Conservation (phyloP, 2,113 vertebrate genomes). For the Puffinus mauretanicus region DNA sequence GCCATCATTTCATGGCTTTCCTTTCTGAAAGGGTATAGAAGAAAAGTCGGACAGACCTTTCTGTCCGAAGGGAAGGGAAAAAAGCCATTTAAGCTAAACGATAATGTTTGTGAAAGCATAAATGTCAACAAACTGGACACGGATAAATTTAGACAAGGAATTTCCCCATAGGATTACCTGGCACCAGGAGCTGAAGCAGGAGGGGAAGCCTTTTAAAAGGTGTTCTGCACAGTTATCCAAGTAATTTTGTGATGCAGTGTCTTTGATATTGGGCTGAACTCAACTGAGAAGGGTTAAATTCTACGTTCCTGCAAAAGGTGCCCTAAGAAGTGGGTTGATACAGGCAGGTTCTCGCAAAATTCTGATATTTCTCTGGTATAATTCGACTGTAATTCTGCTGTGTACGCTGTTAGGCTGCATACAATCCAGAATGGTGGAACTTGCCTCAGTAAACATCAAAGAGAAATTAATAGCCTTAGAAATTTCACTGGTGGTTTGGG, state of each 20-base stretch:
- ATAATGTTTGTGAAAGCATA: background rate
- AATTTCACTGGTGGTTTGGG: background rate
- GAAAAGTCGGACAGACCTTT: background rate
- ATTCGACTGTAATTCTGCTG: background rate
- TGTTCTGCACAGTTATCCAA: background rate
- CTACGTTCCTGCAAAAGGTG: background rate
- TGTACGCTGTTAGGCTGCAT: background rate
- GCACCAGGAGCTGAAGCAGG: background rate
- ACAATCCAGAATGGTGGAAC: background rate
- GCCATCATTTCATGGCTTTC: background rate
- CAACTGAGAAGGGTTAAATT: background rate
- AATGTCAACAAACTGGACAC: background rate
- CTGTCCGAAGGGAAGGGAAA: background rate
- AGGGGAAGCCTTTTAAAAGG: background rate
- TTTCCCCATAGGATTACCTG: background rate
- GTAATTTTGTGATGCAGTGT: background rate
- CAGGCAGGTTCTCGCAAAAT: background rate
- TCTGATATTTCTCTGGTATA: background rate
- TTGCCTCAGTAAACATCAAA: background rate
- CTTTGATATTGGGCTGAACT: background rate
- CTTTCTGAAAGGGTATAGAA: background rate
- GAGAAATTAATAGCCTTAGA: background rate
- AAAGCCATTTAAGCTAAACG: background rate
- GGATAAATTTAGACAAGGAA: background rate
- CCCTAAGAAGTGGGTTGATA: background rate